Evolutionary conservation across 2,888 invertebrate genomes (phyloP).

Genomic region (Lysandra bellargus): DNA sequence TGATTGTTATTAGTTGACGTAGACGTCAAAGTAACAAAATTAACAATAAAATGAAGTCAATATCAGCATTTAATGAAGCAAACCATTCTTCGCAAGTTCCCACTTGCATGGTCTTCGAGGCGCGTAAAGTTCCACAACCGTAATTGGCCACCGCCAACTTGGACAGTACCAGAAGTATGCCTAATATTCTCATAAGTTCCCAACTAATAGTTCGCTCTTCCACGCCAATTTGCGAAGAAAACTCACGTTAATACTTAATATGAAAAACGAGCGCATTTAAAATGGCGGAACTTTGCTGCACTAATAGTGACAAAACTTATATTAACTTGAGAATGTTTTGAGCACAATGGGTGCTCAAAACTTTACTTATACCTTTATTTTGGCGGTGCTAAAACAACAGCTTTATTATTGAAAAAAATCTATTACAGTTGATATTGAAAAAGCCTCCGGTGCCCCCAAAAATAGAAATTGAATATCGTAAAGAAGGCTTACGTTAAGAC

Average conservation of each 20-base stretch:
- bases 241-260: slow-evolving; percentile 8
- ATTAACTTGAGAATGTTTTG: not conserved
- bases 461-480: slow-evolving; percentile 30
- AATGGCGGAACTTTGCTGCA: not conserved
- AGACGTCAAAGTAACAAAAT: not conserved
- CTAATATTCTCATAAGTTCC: slow-evolving; percentile 11
- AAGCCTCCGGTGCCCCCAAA: not conserved
- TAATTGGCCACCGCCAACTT: slow-evolving; percentile 3
- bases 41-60: not conserved
- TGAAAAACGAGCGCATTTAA: not conserved
- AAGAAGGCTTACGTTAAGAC: slow-evolving; percentile 26
- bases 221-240: not conserved
- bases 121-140: not conserved
- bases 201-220: not conserved
- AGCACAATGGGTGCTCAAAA: not conserved
- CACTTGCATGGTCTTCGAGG: not conserved
- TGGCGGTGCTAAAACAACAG: not conserved
- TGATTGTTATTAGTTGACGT: too few relatives aligned
- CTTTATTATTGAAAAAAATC: not conserved
- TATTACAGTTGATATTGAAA: slow-evolving; percentile 12
- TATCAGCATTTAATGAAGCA: slow-evolving; percentile 7
- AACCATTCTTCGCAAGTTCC: not conserved
- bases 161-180: slow-evolving; percentile 11
- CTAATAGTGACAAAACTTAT: slow-evolving; percentile 9
- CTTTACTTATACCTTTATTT: not conserved